A percentile compares a stretch with the other conserved stretches of the same genome.
phyloP scores from a whole-genome alignment of 1,140 invertebrate species.

The Gonioctena quinquepunctata region DNA sequence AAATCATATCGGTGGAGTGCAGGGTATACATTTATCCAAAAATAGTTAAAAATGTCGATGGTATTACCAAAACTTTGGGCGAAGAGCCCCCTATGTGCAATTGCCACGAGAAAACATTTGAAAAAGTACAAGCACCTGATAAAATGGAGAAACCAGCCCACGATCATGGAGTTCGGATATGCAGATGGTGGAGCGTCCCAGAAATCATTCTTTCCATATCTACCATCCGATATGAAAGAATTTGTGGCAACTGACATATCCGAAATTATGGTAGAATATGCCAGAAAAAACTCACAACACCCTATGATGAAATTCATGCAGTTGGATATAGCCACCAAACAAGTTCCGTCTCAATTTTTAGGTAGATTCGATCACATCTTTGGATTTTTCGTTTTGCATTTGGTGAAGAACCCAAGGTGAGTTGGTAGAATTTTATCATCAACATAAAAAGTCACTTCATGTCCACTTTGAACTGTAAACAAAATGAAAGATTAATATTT shows the following conservation, averaged over 20 bases:
- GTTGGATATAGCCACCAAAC: not conserved
- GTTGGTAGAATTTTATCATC: no score
- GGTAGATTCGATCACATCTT: not conserved
- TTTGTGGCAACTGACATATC: slow-evolving; percentile 5
- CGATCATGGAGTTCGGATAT: slow-evolving; percentile 16
- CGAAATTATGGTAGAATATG: slow-evolving; percentile 12
- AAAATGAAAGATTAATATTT: no score
- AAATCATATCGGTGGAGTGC: no score
- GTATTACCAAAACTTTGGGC: no score
- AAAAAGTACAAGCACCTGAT: not conserved
- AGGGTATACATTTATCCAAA: no score
- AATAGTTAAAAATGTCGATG: no score
- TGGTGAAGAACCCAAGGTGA: not conserved
- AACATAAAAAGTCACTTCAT: no score
- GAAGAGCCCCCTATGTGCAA: no score
- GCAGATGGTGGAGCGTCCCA: slow-evolving; percentile 4
- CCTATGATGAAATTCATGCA: not conserved
- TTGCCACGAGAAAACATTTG: not conserved
- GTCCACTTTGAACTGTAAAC: no score
- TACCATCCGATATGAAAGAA: not conserved
- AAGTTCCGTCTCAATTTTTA: not conserved
- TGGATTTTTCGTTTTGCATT: not conserved
- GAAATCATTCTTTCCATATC: not conserved
- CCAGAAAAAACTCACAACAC: not conserved
- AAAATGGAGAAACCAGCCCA: not conserved